Percentiles rank a stretch among this genome's conserved stretches.
These are phyloP conservation scores for Clarias platycephalus DNA, from an alignment of 2,797 vertebrate genomes.

Conservation along the genomic window DNA sequence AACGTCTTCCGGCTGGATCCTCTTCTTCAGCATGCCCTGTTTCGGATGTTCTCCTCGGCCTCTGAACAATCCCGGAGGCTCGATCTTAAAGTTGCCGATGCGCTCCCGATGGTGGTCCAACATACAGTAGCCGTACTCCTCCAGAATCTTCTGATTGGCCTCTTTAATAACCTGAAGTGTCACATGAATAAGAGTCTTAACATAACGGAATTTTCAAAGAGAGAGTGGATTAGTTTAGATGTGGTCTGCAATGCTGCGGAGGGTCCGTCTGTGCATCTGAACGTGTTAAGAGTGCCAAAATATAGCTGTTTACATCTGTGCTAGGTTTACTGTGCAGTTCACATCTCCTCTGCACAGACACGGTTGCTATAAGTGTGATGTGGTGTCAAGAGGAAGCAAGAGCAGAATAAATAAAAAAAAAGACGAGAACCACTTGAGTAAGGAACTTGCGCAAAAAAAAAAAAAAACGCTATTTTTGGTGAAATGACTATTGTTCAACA, in stretches of 20 bases:
- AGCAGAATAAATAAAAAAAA: too few relatives aligned
- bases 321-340: not conserved
- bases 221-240: not conserved
- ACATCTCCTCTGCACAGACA: not conserved
- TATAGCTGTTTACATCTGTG: not conserved
- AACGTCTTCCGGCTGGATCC: constrained; percentile 72
- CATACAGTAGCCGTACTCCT: constrained; percentile 74
- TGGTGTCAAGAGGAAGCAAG: too few relatives aligned
- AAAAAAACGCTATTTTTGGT: not conserved
- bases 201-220: not conserved
- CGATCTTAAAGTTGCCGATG: constrained; percentile 75
- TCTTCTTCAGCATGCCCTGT: constrained; percentile 76
- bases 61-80: constrained; percentile 72
- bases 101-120: constrained; percentile 71
- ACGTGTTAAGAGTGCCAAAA: not conserved
- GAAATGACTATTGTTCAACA: too few relatives aligned
- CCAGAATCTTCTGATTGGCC: constrained; percentile 69
- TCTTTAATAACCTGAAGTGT: constrained; percentile 66
- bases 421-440: not conserved
- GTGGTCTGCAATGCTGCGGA: not conserved
- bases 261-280: not conserved
- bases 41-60: constrained; percentile 75
- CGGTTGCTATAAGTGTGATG: not conserved
- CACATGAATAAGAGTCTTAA: not conserved
- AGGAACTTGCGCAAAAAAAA: not conserved